Conservation (phyloP, 2,797 vertebrate genomes). For the Rhinatrema bivittatum region DNA sequence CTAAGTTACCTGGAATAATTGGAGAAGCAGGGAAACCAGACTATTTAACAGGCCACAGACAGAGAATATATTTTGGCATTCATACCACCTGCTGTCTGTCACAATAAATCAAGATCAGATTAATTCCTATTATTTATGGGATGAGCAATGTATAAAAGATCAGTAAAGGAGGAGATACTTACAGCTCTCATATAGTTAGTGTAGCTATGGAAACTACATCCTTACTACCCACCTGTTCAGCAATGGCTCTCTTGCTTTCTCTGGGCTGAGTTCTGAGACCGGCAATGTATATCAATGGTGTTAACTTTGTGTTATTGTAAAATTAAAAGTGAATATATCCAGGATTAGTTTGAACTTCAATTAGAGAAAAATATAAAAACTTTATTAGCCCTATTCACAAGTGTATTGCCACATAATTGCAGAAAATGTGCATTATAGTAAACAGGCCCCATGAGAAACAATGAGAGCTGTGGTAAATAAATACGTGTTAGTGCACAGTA, state of each 20-base stretch:
- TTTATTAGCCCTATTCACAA: too few relatives aligned
- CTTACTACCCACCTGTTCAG: neutral
- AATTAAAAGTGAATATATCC: too few relatives aligned
- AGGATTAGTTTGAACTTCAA: too few relatives aligned
- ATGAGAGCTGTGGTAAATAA: too few relatives aligned
- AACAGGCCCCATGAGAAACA: too few relatives aligned
- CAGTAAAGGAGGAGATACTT: neutral
- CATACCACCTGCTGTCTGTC: slow-evolving; percentile 1
- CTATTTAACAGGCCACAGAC: neutral
- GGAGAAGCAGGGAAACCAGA: neutral
- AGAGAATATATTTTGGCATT: neutral
- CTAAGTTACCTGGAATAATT: neutral
- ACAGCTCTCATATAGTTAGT: neutral
- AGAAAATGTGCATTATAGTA: too few relatives aligned
- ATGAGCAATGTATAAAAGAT: slow-evolving; percentile 1
- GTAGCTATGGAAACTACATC: neutral
- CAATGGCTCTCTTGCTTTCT: neutral
- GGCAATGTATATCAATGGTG: too few relatives aligned
- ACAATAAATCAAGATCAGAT: neutral
- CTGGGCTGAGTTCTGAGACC: too few relatives aligned
- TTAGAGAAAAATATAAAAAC: too few relatives aligned
- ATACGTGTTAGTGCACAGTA: too few relatives aligned
- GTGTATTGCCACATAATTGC: too few relatives aligned
- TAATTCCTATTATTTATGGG: slow-evolving; percentile 8
- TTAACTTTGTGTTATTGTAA: too few relatives aligned